Percentiles rank a stretch among this genome's conserved stretches.
These are phyloP conservation scores for Sarcophaga subvicina DNA, from an alignment of 2,888 invertebrate species.

Conservation along the genomic window DNA sequence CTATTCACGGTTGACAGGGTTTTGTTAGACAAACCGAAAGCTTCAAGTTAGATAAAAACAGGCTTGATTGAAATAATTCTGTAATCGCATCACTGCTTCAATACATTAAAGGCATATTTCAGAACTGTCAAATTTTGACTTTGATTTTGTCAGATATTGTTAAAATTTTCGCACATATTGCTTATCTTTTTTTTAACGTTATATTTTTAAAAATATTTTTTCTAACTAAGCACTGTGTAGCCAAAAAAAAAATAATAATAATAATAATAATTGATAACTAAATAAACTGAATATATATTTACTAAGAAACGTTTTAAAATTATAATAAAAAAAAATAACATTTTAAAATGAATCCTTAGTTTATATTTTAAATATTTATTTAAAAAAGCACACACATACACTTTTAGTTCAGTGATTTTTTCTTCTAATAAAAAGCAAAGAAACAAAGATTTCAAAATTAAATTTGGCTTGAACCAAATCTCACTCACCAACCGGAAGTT, in stretches of 20 bases:
- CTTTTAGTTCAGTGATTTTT: slow-evolving; percentile 30
- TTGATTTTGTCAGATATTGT: no score
- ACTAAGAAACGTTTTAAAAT: slow-evolving; percentile 51
- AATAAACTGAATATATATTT: slow-evolving; percentile 57
- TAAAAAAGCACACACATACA: slow-evolving; percentile 15
- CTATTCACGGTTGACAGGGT: no score
- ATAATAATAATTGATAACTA: slow-evolving; percentile 4
- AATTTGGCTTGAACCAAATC: slow-evolving; percentile 36
- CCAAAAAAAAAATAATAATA: slow-evolving; percentile 44
- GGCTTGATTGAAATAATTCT: no score
- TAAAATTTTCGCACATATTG: no score
- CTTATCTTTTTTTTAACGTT: neutral
- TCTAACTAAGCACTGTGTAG: slow-evolving; percentile 56
- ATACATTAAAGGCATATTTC: no score
- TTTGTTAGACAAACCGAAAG: no score
- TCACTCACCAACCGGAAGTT: slow-evolving; percentile 62
- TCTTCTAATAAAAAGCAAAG: slow-evolving; percentile 1
- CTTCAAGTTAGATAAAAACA: no score
- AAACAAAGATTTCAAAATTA: slow-evolving; percentile 35
- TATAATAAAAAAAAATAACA: slow-evolving; percentile 43
- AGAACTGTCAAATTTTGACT: no score
- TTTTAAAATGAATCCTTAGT: slow-evolving; percentile 53
- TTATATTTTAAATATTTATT: slow-evolving; percentile 25
- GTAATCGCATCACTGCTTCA: no score
- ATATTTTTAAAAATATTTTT: neutral